Percentiles rank a stretch among this genome's conserved stretches.
These are phyloP conservation scores for Actinia equina DNA, from an alignment of 64 coral and sea anemone species.

Conservation along the genomic window DNA sequence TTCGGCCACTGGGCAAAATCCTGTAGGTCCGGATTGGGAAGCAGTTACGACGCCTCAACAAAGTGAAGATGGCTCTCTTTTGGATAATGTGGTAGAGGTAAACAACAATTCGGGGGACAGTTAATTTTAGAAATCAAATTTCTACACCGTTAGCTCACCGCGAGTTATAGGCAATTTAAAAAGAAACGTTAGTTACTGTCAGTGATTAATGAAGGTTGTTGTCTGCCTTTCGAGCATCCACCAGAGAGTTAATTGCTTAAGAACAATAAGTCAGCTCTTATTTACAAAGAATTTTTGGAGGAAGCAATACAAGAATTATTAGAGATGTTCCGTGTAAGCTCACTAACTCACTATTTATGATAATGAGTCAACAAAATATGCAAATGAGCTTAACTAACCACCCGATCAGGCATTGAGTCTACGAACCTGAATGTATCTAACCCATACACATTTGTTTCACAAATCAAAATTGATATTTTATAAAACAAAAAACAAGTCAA, in stretches of 20 bases:
- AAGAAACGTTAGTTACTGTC: neutral
- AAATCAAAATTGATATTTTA: no score
- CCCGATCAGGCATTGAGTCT: no score
- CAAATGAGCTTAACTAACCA: no score
- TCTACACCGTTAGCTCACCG: neutral
- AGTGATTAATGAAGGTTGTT: neutral
- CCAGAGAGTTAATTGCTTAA: neutral
- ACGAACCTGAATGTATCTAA: no score
- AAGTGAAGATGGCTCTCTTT: neutral
- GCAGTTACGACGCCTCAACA: no score
- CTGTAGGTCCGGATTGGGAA: neutral
- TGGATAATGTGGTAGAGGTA: conserved; percentile 5
- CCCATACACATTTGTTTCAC: no score
- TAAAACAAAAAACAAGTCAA: no score
- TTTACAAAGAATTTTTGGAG: neutral
- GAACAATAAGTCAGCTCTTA: neutral
- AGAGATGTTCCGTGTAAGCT: no score
- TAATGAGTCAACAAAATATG: no score
- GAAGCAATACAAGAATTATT: neutral
- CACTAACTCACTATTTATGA: no score
- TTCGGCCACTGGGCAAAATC: neutral
- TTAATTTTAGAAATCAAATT: neutral
- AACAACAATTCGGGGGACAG: neutral
- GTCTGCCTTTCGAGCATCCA: neutral
- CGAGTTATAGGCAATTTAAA: neutral